phyloP scores from a whole-genome alignment of 2,888 invertebrate genomes.

The Drosophila yooni region DNA sequence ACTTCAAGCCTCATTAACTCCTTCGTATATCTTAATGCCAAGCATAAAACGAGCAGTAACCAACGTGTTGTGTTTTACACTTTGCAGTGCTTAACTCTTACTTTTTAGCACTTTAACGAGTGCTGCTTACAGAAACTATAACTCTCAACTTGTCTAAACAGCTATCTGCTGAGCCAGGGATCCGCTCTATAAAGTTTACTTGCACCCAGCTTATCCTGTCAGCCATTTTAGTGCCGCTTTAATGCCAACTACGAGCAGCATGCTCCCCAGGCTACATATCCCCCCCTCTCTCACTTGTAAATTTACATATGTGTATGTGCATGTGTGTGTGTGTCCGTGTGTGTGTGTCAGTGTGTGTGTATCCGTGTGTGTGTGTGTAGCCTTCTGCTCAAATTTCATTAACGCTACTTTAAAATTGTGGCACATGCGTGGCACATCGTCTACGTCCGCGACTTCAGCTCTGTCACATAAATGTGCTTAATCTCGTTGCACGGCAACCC shows the following conservation, averaged over 20 bases:
- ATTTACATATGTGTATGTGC: not conserved
- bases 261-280: not conserved
- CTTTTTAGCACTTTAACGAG: conserved; percentile 46
- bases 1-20: conserved; percentile 16
- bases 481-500: conserved; percentile 67
- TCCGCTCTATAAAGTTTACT: conserved; percentile 54
- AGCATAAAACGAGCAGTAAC: not conserved
- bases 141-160: conserved; percentile 55
- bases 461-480: conserved; percentile 76
- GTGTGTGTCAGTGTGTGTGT: not conserved
- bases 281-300: not conserved
- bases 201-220: conserved; percentile 50
- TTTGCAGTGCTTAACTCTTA: conserved; percentile 25
- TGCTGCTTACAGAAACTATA: conserved; percentile 38
- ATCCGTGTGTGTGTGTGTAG: conserved; percentile 12
- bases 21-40: conserved; percentile 9
- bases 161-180: conserved; percentile 48
- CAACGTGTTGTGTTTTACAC: not conserved
- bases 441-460: conserved; percentile 30
- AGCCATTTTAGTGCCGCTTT: conserved; percentile 41
- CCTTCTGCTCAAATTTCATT: conserved; percentile 70
- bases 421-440: conserved; percentile 66
- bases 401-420: conserved; percentile 73
- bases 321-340: conserved; percentile 3
- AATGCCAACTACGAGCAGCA: conserved; percentile 10